Percentiles rank a stretch among this genome's conserved stretches.
Evolutionary conservation across 2,113 vertebrate genomes (phyloP).

Genomic region (Peromyscus polionotus): DNA sequence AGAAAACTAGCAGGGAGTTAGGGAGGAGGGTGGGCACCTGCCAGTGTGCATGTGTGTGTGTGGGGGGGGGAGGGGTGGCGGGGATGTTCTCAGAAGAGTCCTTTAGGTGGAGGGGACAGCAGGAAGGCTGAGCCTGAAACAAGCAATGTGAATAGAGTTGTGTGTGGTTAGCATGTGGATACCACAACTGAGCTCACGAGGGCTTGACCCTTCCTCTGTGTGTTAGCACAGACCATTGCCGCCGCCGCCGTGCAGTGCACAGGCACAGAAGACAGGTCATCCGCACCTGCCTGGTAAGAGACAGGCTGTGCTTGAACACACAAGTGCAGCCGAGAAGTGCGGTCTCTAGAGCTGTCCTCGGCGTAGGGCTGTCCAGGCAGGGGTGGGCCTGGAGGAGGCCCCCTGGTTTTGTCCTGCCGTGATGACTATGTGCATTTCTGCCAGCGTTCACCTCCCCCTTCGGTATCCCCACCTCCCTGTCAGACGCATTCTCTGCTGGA

Average conservation of each 20-base stretch:
- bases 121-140: not conserved
- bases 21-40: not conserved
- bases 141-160: not conserved
- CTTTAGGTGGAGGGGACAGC: not conserved
- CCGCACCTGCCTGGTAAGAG: not conserved
- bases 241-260: not conserved
- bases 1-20: not conserved
- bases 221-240: not conserved
- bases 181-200: not conserved
- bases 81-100: not conserved
- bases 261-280: not conserved
- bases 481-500: not conserved
- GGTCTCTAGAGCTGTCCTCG: not conserved
- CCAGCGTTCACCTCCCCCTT: not conserved
- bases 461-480: not conserved
- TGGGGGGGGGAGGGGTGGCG: not conserved
- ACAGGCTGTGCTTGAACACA: not conserved
- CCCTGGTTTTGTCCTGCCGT: not conserved
- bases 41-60: not conserved
- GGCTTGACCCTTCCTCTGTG: not conserved
- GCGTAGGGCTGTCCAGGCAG: not conserved
- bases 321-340: not conserved
- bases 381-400: not conserved
- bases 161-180: not conserved
- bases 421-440: not conserved